Evolutionary conservation across 2,113 vertebrate species (phyloP).

Genomic region (Rutilus rutilus): DNA sequence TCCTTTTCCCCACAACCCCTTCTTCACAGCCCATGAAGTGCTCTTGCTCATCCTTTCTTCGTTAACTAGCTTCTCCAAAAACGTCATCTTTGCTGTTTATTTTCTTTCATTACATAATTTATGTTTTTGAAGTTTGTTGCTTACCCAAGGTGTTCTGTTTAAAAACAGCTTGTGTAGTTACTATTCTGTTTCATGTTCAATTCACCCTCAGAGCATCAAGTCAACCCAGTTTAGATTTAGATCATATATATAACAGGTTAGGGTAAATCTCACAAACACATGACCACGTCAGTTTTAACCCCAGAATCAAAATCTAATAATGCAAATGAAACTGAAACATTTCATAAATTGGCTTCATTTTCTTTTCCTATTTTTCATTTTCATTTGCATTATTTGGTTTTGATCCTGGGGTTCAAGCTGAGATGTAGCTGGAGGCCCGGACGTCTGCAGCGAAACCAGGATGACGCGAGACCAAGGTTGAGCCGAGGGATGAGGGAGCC

Average conservation of each 20-base stretch:
- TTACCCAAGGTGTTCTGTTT: conserved; percentile 44
- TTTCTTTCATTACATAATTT: conserved; percentile 24
- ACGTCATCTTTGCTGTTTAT: conserved; percentile 14
- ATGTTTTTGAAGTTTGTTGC: conserved; percentile 37
- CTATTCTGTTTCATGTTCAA: conserved; percentile 42
- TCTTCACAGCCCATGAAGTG: conserved; percentile 19
- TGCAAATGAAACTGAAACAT: not conserved
- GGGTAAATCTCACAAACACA: not conserved
- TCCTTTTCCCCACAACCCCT: conserved; percentile 44
- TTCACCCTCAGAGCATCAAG: conserved; percentile 15
- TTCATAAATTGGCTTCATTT: no score
- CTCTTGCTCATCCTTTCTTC: conserved; percentile 43
- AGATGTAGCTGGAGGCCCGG: no score
- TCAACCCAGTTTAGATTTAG: not conserved
- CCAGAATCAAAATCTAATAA: not conserved
- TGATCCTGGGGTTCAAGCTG: not conserved
- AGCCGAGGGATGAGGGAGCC: no score
- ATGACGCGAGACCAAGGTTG: no score
- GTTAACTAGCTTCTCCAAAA: conserved; percentile 1
- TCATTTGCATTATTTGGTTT: not conserved
- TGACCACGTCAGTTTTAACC: not conserved
- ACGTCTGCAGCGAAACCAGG: no score
- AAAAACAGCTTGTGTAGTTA: conserved; percentile 10
- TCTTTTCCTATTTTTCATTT: no score
- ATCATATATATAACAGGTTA: not conserved